Conservation (phyloP, 2,113 vertebrate species). For the Hippocampus guttulatus region DNA sequence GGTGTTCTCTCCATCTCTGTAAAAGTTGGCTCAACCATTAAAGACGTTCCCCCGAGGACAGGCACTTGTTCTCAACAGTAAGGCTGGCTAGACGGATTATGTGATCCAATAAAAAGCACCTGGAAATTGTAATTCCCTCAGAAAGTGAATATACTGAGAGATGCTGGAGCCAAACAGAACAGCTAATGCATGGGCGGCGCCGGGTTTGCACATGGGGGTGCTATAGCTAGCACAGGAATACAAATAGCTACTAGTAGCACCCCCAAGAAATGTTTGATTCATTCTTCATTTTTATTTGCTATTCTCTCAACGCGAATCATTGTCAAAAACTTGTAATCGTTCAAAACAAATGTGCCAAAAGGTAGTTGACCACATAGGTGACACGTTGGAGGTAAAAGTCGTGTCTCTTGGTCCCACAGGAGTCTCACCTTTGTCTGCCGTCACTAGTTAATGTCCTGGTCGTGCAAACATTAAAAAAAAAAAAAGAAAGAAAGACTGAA, state of each 20-base stretch:
- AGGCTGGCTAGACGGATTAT: not conserved
- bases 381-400: not conserved
- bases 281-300: not conserved
- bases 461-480: no score
- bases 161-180: not conserved
- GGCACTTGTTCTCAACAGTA: not conserved
- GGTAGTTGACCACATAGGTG: not conserved
- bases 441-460: not conserved
- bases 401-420: not conserved
- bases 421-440: not conserved
- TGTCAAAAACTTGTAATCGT: not conserved
- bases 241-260: not conserved
- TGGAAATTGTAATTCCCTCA: slow-evolving; percentile 3
- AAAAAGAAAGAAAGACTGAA: not conserved
- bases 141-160: slow-evolving; percentile 1
- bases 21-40: slow-evolving; percentile 1
- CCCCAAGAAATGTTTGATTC: not conserved
- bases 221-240: not conserved
- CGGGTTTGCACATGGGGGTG: not conserved
- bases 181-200: not conserved
- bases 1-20: not conserved
- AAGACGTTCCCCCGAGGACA: slow-evolving; percentile 1
- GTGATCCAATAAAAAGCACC: slow-evolving; percentile 14
- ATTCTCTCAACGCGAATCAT: not conserved
- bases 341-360: not conserved